Conservation (phyloP, 2,797 vertebrate species). For the Tinamus major region DNA sequence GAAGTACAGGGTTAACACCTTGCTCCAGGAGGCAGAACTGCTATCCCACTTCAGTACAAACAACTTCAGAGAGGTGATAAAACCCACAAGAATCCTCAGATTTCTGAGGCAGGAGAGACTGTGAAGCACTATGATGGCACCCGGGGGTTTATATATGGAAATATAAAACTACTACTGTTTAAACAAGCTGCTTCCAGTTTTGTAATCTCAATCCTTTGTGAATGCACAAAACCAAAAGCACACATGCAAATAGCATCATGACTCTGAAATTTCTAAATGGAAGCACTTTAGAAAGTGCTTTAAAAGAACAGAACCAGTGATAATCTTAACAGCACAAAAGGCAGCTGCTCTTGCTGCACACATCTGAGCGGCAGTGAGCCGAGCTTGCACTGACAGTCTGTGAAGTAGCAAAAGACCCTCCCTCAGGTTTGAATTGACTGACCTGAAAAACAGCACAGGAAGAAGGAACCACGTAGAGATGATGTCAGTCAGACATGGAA, state of each 20-base stretch:
- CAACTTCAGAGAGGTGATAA: background rate
- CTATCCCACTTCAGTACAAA: background rate
- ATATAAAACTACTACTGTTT: background rate
- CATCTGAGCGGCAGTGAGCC: background rate
- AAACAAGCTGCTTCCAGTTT: background rate
- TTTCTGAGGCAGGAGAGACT: background rate
- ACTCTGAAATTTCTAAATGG: background rate
- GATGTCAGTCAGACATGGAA: background rate
- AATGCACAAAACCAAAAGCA: background rate
- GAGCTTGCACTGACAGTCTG: background rate
- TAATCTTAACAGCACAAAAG: background rate
- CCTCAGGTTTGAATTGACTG: background rate
- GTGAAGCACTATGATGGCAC: fast-evolving
- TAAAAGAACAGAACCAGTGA: background rate
- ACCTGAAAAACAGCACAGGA: background rate
- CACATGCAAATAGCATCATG: background rate
- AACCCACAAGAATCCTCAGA: background rate
- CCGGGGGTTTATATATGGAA: background rate
- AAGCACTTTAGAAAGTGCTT: background rate
- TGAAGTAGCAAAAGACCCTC: background rate
- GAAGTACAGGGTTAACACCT: background rate
- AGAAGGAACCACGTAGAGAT: background rate
- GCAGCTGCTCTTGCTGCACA: background rate
- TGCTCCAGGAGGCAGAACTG: background rate
- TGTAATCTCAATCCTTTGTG: background rate